These are phyloP conservation scores for Gambusia yucatana DNA, from an alignment of 2,797 vertebrate genomes.

Conservation along the genomic window DNA sequence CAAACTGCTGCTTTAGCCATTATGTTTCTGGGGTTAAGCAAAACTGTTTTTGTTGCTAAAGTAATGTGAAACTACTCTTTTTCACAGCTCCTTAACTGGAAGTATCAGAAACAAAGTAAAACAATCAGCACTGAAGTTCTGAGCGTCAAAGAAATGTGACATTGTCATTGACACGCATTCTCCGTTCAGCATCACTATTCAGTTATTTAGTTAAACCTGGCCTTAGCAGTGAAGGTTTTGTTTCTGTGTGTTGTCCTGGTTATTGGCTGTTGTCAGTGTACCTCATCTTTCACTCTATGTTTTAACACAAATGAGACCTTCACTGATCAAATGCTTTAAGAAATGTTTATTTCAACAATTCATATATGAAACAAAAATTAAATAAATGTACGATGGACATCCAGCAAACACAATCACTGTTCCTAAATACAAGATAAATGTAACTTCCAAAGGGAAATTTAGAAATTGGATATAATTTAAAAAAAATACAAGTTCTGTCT, in stretches of 20 bases:
- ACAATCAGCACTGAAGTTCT: neutral
- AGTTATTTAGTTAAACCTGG: neutral
- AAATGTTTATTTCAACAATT: neutral
- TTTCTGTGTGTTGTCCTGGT: neutral
- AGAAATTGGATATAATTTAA: no score
- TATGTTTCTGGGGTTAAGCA: neutral
- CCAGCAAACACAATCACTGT: neutral
- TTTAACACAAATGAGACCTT: neutral
- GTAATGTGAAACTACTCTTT: neutral
- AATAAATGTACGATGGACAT: neutral
- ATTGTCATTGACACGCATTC: neutral
- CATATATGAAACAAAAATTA: neutral
- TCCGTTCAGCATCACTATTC: neutral
- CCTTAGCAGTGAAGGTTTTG: neutral
- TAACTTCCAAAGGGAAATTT: no score
- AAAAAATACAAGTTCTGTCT: neutral
- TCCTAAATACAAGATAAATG: neutral
- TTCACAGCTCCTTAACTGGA: neutral
- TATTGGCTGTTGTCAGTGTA: neutral
- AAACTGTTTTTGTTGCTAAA: neutral
- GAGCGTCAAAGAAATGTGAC: no score
- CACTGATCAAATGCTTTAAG: neutral
- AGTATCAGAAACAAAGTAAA: neutral
- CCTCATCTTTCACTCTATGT: neutral
- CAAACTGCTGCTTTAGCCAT: constrained; percentile 32